A percentile compares a stretch with the other conserved stretches of the same genome.
These are phyloP conservation scores for Halcyon badia DNA, from an alignment of 2,797 vertebrate species.

Conservation along the genomic window DNA sequence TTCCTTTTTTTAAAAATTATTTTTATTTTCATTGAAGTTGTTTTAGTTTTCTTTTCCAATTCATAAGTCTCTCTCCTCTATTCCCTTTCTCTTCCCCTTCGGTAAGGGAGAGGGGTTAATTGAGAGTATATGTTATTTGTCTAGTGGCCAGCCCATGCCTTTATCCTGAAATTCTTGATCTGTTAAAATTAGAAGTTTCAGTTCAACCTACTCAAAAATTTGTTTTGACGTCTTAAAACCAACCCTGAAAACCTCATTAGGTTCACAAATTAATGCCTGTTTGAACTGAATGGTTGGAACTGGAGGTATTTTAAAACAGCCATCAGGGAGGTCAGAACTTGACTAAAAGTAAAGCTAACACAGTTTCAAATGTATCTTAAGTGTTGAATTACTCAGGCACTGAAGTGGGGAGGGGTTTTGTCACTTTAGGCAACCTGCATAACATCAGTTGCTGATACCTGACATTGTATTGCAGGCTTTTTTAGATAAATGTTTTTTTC, in stretches of 20 bases:
- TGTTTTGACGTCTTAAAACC: background rate
- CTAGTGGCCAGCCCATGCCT: background rate
- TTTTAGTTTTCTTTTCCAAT: background rate
- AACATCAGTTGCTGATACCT: background rate
- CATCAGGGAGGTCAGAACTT: background rate
- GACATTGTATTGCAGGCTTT: background rate
- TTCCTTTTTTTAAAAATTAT: no score
- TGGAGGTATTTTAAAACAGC: background rate
- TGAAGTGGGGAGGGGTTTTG: background rate
- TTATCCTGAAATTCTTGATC: background rate
- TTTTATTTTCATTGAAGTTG: no score
- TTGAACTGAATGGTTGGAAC: background rate
- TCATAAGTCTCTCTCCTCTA: background rate
- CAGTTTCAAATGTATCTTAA: background rate
- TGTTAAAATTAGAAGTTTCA: background rate
- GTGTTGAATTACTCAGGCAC: background rate
- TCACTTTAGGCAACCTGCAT: background rate
- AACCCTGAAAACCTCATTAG: background rate
- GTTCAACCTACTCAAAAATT: background rate
- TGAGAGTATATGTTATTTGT: background rate
- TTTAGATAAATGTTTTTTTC: background rate
- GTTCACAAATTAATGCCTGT: background rate
- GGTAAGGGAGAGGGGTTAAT: background rate
- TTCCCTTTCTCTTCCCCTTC: background rate
- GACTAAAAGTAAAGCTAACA: background rate